These are phyloP conservation scores for Drosophila antonietae DNA, from an alignment of 2,888 invertebrate genomes.

Conservation along the genomic window DNA sequence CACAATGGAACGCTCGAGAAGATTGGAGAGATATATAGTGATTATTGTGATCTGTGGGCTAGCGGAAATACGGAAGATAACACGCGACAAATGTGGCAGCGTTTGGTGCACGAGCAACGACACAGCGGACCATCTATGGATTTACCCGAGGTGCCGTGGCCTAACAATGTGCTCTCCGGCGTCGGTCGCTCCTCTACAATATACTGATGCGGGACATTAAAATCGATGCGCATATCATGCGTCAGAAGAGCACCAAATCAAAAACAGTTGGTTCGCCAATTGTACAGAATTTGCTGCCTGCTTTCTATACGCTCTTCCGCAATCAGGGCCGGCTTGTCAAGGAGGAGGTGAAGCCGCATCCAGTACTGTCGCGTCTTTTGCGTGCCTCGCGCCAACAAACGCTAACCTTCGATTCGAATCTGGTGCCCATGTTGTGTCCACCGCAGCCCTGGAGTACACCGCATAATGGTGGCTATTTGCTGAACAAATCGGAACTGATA, in stretches of 20 bases:
- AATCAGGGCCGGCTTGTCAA: constrained; percentile 88
- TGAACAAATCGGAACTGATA: constrained; percentile 88
- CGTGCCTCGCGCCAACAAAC: constrained; percentile 88
- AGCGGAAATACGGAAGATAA: constrained; percentile 85
- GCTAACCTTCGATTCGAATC: constrained; percentile 89
- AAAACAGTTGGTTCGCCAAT: constrained; percentile 57
- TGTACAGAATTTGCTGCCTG: constrained; percentile 88
- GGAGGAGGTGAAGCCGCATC: constrained; percentile 94
- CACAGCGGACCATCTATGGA: constrained; percentile 87
- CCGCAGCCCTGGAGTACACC: constrained; percentile 93
- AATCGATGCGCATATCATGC: constrained; percentile 90
- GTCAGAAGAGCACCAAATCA: constrained; percentile 84
- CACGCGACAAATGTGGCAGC: constrained; percentile 90
- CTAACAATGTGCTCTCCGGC: constrained; percentile 86
- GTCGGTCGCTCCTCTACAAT: constrained; percentile 94
- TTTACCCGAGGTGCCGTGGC: constrained; percentile 88
- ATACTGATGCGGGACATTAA: constrained; percentile 94
- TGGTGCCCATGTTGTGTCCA: constrained; percentile 92
- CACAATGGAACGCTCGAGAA: constrained; percentile 89
- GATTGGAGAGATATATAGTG: constrained; percentile 86
- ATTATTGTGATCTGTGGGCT: constrained; percentile 89
- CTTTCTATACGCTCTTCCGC: constrained; percentile 91
- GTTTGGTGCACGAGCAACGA: constrained; percentile 86
- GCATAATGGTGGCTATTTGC: constrained; percentile 90
- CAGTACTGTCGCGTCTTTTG: constrained; percentile 88